Conservation (phyloP, 2,888 invertebrate species). For the Anticlea derivata region DNA sequence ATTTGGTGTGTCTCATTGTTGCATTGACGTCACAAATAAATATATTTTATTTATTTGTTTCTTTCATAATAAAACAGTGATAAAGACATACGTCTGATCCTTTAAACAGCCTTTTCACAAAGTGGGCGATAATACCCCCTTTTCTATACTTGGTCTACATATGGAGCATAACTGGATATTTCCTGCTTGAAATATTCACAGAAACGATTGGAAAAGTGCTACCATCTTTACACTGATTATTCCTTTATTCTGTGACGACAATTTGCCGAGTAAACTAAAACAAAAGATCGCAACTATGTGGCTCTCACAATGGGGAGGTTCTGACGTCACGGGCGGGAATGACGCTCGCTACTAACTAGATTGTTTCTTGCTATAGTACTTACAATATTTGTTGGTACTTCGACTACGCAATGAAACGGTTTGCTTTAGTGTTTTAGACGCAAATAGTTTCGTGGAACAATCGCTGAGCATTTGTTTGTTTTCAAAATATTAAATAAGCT, state of each 20-base stretch:
- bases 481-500: background rate
- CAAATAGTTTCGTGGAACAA: constrained; percentile 5
- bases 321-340: constrained; percentile 38
- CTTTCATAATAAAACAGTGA: too few species aligned
- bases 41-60: too few species aligned
- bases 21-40: too few species aligned
- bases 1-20: too few species aligned
- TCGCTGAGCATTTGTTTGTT: background rate
- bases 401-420: constrained; percentile 3
- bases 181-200: too few species aligned
- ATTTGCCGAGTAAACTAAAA: background rate
- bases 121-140: too few species aligned
- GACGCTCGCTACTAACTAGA: constrained; percentile 38
- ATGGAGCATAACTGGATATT: too few species aligned
- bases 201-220: too few species aligned
- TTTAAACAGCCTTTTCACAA: too few species aligned
- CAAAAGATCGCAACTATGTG: background rate
- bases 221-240: too few species aligned
- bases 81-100: too few species aligned
- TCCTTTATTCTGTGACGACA: constrained; percentile 5
- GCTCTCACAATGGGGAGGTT: constrained; percentile 17
- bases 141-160: too few species aligned
- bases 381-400: constrained; percentile 14
- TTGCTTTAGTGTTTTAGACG: constrained; percentile 6
- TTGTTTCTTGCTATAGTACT: constrained; percentile 27